Evolutionary conservation across 2,888 invertebrate species (phyloP).

Genomic region (Amaurobius ferox): DNA sequence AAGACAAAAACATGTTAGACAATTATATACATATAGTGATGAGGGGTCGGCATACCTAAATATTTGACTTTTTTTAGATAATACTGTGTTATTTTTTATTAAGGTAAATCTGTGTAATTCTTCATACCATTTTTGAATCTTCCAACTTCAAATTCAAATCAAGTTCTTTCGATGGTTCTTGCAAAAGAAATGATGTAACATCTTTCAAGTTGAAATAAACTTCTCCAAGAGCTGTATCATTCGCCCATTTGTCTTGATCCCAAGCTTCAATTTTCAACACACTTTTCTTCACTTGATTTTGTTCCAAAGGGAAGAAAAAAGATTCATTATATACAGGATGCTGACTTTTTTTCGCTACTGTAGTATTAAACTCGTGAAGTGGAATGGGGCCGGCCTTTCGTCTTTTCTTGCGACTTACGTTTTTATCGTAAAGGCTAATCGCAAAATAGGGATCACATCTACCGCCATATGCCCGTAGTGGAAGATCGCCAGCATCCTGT

Average conservation of each 20-base stretch:
- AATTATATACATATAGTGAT: too few relatives aligned
- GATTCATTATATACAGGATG: slow-evolving; percentile 60
- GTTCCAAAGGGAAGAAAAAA: slow-evolving; percentile 47
- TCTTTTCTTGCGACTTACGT: slow-evolving; percentile 22
- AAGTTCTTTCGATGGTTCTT: slow-evolving; percentile 51
- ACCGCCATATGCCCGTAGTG: slow-evolving; percentile 38
- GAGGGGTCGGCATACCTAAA: too few relatives aligned
- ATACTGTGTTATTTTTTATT: too few relatives aligned
- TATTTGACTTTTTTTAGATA: too few relatives aligned
- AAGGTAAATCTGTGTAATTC: too few relatives aligned
- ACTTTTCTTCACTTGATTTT: slow-evolving; percentile 37
- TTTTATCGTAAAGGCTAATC: slow-evolving; percentile 33
- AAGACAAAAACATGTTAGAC: too few relatives aligned
- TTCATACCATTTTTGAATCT: slow-evolving; percentile 50
- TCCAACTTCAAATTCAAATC: slow-evolving; percentile 52
- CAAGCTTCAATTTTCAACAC: slow-evolving; percentile 49
- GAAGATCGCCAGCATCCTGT: slow-evolving; percentile 52
- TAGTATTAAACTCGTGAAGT: slow-evolving; percentile 29
- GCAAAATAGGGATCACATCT: slow-evolving; percentile 51
- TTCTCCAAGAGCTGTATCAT: slow-evolving; percentile 52
- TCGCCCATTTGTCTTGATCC: slow-evolving; percentile 59
- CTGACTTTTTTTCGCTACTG: slow-evolving; percentile 39
- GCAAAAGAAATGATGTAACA: slow-evolving; percentile 19
- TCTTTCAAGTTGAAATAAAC: slow-evolving; percentile 43
- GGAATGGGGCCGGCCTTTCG: slow-evolving; percentile 12